A percentile compares a stretch with the other conserved stretches of the same genome.
Conservation (phyloP, 2,888 invertebrate genomes). For the Malacosoma neustria region DNA sequence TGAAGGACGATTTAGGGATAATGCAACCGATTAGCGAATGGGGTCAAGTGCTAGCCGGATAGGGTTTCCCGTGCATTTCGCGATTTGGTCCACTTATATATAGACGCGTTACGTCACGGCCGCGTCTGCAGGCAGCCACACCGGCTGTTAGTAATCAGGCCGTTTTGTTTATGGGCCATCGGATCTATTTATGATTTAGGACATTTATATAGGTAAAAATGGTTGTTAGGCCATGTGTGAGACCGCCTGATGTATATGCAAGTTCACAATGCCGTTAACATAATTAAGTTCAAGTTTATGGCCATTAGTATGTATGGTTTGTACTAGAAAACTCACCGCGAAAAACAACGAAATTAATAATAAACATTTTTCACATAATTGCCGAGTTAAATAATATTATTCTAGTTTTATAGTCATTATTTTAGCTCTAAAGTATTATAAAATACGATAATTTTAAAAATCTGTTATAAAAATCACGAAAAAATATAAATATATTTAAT, state of each 20-base stretch:
- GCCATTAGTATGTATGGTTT: too few relatives aligned
- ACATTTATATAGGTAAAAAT: slow-evolving; percentile 30
- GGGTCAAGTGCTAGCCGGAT: slow-evolving; percentile 58
- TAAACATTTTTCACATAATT: background rate
- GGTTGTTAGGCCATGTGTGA: background rate
- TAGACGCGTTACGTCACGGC: slow-evolving; percentile 42
- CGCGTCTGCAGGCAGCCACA: slow-evolving; percentile 38
- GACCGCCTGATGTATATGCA: background rate
- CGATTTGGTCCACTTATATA: slow-evolving; percentile 27
- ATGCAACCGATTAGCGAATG: slow-evolving; percentile 32
- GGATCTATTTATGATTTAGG: slow-evolving; percentile 12
- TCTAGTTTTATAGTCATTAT: background rate
- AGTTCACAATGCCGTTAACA: background rate
- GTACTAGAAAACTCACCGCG: too few relatives aligned
- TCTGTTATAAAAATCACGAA: background rate
- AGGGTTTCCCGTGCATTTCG: slow-evolving; percentile 45
- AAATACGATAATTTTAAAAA: background rate
- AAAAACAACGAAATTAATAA: background rate
- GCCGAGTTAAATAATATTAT: background rate
- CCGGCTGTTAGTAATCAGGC: slow-evolving; percentile 46
- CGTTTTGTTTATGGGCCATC: slow-evolving; percentile 55
- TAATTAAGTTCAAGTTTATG: background rate
- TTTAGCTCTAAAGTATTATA: background rate
- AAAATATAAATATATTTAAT: background rate
- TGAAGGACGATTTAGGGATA: slow-evolving; percentile 26